Evolutionary conservation across 1,140 invertebrate species (phyloP).

Genomic region (Dolichoris vasculosae): DNA sequence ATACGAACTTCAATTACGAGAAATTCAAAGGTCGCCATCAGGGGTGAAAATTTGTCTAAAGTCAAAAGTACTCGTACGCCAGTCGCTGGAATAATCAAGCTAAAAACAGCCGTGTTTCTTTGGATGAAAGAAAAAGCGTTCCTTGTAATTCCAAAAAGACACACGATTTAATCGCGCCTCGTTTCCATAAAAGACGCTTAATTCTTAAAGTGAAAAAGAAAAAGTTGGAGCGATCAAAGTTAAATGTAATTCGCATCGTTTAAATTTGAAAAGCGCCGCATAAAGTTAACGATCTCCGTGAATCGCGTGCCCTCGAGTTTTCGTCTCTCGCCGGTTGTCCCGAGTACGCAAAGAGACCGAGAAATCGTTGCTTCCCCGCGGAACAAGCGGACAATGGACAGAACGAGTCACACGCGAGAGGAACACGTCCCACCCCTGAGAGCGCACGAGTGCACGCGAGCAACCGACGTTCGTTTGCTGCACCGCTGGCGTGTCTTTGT

Average conservation of each 20-base stretch:
- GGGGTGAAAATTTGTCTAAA: too few species aligned
- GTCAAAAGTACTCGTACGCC: too few species aligned
- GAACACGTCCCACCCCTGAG: not conserved
- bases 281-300: too few species aligned
- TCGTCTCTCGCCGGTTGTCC: not conserved
- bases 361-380: not conserved
- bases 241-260: not conserved
- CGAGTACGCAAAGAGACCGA: not conserved
- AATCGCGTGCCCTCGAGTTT: not conserved
- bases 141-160: too few species aligned
- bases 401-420: not conserved
- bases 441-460: constrained; percentile 40
- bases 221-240: not conserved
- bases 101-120: too few species aligned
- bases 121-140: too few species aligned
- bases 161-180: too few species aligned
- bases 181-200: not conserved
- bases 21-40: too few species aligned
- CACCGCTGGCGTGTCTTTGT: constrained; percentile 39
- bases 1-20: too few species aligned
- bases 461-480: not conserved
- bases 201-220: not conserved
- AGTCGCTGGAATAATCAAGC: too few species aligned
- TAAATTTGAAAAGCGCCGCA: not conserved
- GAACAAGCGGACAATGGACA: not conserved